phyloP scores from a whole-genome alignment of 2,113 vertebrate genomes.

The Galeopterus variegatus region DNA sequence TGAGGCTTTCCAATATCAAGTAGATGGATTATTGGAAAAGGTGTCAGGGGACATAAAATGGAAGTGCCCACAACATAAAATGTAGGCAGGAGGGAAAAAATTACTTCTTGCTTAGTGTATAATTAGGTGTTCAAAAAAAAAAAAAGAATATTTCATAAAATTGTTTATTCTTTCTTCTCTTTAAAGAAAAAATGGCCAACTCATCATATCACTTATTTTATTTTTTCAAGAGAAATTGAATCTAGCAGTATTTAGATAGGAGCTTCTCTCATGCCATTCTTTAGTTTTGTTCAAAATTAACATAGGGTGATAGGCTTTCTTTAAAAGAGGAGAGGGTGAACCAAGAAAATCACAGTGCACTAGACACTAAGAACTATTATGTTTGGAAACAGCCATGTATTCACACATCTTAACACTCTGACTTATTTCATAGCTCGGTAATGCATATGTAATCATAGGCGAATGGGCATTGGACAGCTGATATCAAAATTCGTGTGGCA shows the following conservation, averaged over 20 bases:
- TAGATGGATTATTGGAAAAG: constrained; percentile 92
- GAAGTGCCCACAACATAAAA: constrained; percentile 89
- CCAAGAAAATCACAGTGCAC: constrained; percentile 68
- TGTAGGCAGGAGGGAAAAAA: constrained; percentile 87
- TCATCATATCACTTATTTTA: constrained; percentile 49
- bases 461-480: constrained; percentile 82
- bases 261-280: background rate
- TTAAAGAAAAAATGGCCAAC: constrained; percentile 57
- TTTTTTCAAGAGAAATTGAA: constrained; percentile 28
- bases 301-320: background rate
- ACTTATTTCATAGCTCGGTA: constrained; percentile 81
- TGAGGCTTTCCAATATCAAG: constrained; percentile 93
- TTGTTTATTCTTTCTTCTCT: constrained; percentile 84
- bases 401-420: constrained; percentile 77
- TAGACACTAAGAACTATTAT: constrained; percentile 80
- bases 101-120: constrained; percentile 87
- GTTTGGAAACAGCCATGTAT: constrained; percentile 79
- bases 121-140: constrained; percentile 83
- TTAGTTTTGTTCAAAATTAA: constrained; percentile 68
- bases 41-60: constrained; percentile 91
- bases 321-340: background rate
- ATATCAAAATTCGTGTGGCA: constrained; percentile 66
- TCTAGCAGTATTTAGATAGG: constrained; percentile 67
- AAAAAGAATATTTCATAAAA: constrained; percentile 71
- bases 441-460: constrained; percentile 70